Conservation (phyloP, 2,888 invertebrate species). For the Loripinus fragilis region DNA sequence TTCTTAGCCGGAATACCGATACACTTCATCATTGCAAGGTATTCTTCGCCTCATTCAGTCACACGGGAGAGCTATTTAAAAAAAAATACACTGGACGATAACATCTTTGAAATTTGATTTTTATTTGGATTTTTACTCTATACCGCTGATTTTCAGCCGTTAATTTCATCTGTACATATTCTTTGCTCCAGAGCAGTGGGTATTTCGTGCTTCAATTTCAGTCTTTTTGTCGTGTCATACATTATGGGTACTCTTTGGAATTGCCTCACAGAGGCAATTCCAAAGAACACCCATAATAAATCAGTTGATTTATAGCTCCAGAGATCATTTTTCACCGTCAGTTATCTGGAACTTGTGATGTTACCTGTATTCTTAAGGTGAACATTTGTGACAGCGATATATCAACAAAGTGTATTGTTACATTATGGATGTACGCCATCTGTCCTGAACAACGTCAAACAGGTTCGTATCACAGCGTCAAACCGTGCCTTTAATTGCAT, state of each 20-base stretch:
- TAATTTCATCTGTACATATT: neutral
- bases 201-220: too few species aligned
- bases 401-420: conserved; percentile 4
- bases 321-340: too few species aligned
- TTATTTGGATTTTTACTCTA: neutral
- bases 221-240: too few species aligned
- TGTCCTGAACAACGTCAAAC: neutral
- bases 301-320: too few species aligned
- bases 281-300: too few species aligned
- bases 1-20: neutral
- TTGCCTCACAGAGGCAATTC: too few species aligned
- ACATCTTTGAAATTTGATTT: conserved; percentile 1
- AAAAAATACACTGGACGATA: neutral
- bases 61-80: too few species aligned
- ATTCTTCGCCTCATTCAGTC: too few species aligned
- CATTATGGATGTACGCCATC: conserved; percentile 4
- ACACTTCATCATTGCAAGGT: too few species aligned
- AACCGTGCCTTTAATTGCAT: neutral
- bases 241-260: too few species aligned
- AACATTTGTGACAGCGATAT: neutral
- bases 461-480: neutral
- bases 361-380: conserved; percentile 1
- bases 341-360: too few species aligned
- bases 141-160: neutral
- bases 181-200: too few species aligned